Conservation (phyloP, 2,888 invertebrate species). For the Hyposoter dolosus region DNA sequence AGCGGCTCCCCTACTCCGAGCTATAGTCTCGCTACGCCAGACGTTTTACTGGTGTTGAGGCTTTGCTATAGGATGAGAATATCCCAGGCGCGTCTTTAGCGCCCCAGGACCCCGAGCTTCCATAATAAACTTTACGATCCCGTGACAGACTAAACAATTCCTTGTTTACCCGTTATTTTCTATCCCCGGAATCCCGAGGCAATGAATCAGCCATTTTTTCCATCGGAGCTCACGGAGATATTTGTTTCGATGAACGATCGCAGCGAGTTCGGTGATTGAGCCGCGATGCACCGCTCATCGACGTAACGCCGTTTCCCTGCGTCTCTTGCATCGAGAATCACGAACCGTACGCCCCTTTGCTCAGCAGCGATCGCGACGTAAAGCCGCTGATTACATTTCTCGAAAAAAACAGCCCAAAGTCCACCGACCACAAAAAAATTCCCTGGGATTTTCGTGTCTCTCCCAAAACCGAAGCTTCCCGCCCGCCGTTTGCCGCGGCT, state of each 20-base stretch:
- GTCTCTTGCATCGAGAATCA: not conserved
- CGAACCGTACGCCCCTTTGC: conserved; percentile 2
- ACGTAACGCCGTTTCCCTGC: not conserved
- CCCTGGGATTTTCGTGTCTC: not conserved
- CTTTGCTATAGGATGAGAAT: conserved; percentile 27
- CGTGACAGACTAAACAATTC: not conserved
- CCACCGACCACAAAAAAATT: too few relatives aligned
- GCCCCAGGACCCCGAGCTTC: not conserved
- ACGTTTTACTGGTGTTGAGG: conserved; percentile 48
- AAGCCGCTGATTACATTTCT: not conserved
- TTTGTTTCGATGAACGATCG: not conserved
- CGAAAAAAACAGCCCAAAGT: not conserved
- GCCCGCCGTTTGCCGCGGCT: not conserved
- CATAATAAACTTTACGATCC: not conserved
- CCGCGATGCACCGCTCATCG: not conserved
- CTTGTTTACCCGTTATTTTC: not conserved
- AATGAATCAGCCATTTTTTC: not conserved
- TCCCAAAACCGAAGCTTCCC: not conserved
- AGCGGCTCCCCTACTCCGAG: conserved; percentile 11
- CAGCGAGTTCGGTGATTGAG: not conserved
- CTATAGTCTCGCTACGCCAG: conserved; percentile 51
- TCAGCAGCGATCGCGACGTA: not conserved
- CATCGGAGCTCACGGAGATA: not conserved
- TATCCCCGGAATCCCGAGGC: not conserved
- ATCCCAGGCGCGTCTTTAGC: not conserved